Evolutionary conservation across 2,888 invertebrate genomes (phyloP), one percentile per base, ranked within the genome.

Genomic region (Brachypterus glaber): DNA sequence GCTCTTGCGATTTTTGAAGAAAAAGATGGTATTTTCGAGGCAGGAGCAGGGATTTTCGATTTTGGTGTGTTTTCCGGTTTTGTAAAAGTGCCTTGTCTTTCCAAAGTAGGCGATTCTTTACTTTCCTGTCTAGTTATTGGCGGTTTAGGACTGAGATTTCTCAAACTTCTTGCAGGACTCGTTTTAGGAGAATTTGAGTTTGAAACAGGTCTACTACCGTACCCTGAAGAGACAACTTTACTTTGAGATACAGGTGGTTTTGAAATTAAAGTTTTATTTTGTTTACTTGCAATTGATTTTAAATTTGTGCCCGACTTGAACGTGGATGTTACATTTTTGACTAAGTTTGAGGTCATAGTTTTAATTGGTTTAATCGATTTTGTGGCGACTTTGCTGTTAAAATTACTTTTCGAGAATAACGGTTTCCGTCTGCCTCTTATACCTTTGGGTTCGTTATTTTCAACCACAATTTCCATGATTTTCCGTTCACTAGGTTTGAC

Each of bases 61-160:
- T 24, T 17, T 7, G 18, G 4, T 4, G 25, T 8, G 13, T 33
- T 37, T 33, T 87, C 86, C 51, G 91, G 90, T 64, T 91, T 92
- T 0, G 89, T 87, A 59, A 93, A 93, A 0, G 93, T 93, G 9
- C 89, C 89, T 63, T 93, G 91, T 17, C 92, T 73, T 48, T 85
- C 84, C 21, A 85, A 60, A 0, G 74, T 72, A 35, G 71, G 58
- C 1, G 73, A 15, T 33, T 40, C 39, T 46, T 41, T 14, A 13
- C 9, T 33, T n/a, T 16, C 27, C 30, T 38, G 38, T 40, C 43
- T 17, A 4, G 32, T 31, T 25, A 40, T 46, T 29, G 42, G 41
- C 13, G 41, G 30, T 29, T 41, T 31, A 3, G 43, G 14, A 21
- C 24, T 30, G 26, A 44, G 48, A 27, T 38, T 44, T 4, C 37